These are phyloP conservation scores for Heterotis niloticus DNA, from an alignment of 2,113 vertebrate species.

Conservation along the genomic window DNA sequence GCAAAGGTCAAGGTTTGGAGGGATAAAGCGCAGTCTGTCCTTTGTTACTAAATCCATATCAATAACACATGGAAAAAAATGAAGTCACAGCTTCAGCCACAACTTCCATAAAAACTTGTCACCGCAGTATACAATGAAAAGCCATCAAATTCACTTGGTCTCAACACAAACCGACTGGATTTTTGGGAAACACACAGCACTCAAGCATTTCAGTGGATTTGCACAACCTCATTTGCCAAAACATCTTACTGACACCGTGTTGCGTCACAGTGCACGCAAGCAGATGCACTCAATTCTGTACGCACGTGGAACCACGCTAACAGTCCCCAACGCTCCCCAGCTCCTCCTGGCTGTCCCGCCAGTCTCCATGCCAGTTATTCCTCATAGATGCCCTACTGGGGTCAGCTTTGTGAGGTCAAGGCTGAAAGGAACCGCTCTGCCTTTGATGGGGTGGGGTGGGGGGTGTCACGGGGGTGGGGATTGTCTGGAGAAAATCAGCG, in stretches of 20 bases:
- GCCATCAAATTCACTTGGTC: too few species aligned
- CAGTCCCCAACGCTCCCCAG: too few species aligned
- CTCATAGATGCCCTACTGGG: neutral
- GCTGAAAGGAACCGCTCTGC: constrained; percentile 36
- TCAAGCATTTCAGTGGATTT: neutral
- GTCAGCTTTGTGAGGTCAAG: neutral
- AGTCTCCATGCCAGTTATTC: neutral
- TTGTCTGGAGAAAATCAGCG: constrained; percentile 35
- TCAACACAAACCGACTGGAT: too few species aligned
- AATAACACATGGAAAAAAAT: neutral
- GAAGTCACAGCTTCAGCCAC: too few species aligned
- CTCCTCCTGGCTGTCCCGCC: neutral
- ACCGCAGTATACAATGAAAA: too few species aligned
- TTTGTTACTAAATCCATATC: constrained; percentile 33
- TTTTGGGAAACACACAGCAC: too few species aligned
- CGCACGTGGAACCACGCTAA: too few species aligned
- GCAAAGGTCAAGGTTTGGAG: constrained; percentile 56
- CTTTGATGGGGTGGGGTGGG: constrained; percentile 48
- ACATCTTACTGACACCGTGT: too few species aligned
- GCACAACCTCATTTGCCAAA: too few species aligned
- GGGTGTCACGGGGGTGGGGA: constrained; percentile 27
- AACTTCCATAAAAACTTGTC: too few species aligned
- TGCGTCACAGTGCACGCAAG: too few species aligned
- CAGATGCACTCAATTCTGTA: too few species aligned
- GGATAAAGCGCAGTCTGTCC: constrained; percentile 52